Evolutionary conservation across 2,113 vertebrate genomes (phyloP).

Genomic region (Centropus bengalensis): DNA sequence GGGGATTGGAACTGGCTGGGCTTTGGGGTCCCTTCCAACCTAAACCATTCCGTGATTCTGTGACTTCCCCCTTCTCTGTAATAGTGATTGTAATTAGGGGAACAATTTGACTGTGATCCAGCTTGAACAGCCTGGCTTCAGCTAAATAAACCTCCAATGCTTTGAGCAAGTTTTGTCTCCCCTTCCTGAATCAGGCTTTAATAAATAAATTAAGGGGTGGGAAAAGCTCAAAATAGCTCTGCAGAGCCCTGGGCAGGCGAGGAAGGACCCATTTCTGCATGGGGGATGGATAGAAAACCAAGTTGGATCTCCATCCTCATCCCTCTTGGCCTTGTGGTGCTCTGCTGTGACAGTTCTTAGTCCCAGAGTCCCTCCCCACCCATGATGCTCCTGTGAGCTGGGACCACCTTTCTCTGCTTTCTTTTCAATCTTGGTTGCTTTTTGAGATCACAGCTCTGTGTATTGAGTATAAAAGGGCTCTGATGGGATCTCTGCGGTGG

Average conservation of each 20-base stretch:
- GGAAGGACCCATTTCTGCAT: background rate
- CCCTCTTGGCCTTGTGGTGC: background rate
- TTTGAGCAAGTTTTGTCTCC: background rate
- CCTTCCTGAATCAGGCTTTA: background rate
- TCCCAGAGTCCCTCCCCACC: background rate
- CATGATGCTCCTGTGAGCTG: background rate
- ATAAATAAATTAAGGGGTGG: conserved; percentile 14
- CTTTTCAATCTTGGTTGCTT: rapidly evolving
- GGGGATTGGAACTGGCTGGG: too few species aligned
- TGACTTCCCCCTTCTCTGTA: background rate
- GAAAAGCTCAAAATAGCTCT: background rate
- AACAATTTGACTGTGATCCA: background rate
- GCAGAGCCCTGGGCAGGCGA: background rate
- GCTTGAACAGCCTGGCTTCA: background rate
- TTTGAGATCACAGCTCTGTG: background rate
- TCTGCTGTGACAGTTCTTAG: background rate
- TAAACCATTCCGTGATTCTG: too few species aligned
- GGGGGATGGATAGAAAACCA: background rate
- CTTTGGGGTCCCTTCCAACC: too few species aligned
- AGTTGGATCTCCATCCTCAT: background rate
- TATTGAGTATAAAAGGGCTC: background rate
- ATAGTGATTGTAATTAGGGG: background rate
- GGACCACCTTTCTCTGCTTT: background rate
- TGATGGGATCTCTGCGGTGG: rapidly evolving
- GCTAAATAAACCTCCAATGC: conserved; percentile 3